Evolutionary conservation across 2,113 vertebrate genomes (phyloP), one percentile per base, ranked within the genome.

Genomic region (Prochilodus magdalenae): DNA sequence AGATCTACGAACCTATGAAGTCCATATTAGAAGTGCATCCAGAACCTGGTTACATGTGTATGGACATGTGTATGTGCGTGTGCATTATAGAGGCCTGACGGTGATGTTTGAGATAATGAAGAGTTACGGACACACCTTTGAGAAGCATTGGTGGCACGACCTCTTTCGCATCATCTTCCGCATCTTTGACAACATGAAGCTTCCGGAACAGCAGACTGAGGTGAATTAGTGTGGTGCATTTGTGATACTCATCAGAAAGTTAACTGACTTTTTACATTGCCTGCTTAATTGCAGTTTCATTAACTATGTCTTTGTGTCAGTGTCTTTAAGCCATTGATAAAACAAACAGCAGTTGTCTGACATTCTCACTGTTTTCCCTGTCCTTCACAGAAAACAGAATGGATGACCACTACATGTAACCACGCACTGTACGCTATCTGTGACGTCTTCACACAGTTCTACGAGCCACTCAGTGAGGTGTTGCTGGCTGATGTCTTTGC

Each of bases 61-160:
- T 75, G 5, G 26, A 36, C 74, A 14, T 84, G 73, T 84, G 2
- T 82, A 11, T 88, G 18, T 30, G 60, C 36, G 22, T 20, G 0
- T 73, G 65, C 29, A 49, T 89, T 89, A 1, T 90, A 99, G 98
- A 87, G 98, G 97, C 44, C 94, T 99, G 84, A 99, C 98, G 0
- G 98, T 99, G 81, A 99, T 99, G 98, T 99, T 99, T 89, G 98
- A 99, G 93, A 98, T 99, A 87, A 99, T 99, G 97, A 99, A 99
- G 92, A 98, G 97, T 86, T 99, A 99, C 0, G 98, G 98, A 3
- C 94, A 95, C 86, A 97, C 97, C 15, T 99, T 98, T 85, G 96
- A 99, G 91, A 97, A 96, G 75, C 98, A 99, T 82, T 99, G 98
- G 98, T 99, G 98, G 98, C 97, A 99, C 72, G 98, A 99, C 90